Evolutionary conservation across 2,888 invertebrate species (phyloP).

Genomic region (Syritta pipiens): DNA sequence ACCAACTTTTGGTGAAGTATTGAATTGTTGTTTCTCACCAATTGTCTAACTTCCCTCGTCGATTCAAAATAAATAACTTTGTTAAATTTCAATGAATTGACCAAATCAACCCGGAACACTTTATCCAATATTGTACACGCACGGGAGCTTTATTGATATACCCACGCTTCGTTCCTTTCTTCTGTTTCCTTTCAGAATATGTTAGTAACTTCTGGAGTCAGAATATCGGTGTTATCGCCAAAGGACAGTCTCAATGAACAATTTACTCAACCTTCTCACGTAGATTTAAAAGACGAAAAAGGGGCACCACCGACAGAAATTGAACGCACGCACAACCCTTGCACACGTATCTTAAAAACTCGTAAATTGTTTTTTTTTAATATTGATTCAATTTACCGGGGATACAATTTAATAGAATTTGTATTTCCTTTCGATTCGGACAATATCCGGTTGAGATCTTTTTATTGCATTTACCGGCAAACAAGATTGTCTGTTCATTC

Average conservation of each 20-base stretch:
- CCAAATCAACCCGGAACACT: conserved; percentile 32
- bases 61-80: conserved; percentile 28
- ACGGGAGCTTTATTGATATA: too few relatives aligned
- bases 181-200: conserved; percentile 8
- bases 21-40: conserved; percentile 17
- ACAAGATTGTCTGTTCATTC: background rate
- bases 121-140: conserved; percentile 30
- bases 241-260: conserved; percentile 3
- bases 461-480: background rate
- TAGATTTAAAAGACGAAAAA: conserved; percentile 17
- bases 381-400: conserved; percentile 60
- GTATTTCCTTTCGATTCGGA: conserved; percentile 49
- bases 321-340: conserved; percentile 9
- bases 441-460: conserved; percentile 32
- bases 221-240: conserved; percentile 13
- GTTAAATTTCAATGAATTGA: conserved; percentile 54
- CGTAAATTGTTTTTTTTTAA: conserved; percentile 38
- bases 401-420: conserved; percentile 61
- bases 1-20: conserved; percentile 6
- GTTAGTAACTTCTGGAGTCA: background rate
- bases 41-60: background rate
- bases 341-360: conserved; percentile 4
- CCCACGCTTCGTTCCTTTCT: too few relatives aligned
- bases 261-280: conserved; percentile 43
- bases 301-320: too few relatives aligned